Conservation (phyloP, 2,797 vertebrate genomes). For the Luscinia megarhynchos region DNA sequence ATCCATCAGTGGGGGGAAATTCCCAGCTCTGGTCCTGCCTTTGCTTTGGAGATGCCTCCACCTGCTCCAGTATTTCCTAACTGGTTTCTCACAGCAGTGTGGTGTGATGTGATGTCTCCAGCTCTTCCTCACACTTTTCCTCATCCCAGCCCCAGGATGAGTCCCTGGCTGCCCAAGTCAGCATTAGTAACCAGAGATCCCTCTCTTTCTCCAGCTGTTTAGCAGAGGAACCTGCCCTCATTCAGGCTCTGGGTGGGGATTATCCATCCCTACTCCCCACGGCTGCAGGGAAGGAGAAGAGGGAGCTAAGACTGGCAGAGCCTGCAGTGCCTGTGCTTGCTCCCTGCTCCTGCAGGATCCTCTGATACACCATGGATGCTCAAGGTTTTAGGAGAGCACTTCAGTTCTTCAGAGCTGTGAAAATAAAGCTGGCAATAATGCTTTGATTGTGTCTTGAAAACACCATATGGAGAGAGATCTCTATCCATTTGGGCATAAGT, state of each 20-base stretch:
- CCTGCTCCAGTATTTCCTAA: not conserved
- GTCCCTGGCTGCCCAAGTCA: not conserved
- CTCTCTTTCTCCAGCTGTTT: not conserved
- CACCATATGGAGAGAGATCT: accelerated
- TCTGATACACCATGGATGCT: accelerated
- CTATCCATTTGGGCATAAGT: not conserved
- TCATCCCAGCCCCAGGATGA: not conserved
- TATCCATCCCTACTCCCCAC: not conserved
- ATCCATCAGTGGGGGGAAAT: not conserved
- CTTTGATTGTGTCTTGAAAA: not conserved
- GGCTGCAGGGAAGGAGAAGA: not conserved
- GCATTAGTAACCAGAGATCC: not conserved
- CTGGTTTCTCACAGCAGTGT: not conserved
- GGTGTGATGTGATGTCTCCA: not conserved
- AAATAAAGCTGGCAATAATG: not conserved
- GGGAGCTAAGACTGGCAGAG: not conserved
- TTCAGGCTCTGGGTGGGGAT: not conserved
- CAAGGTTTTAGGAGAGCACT: not conserved
- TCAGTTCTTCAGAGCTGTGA: not conserved
- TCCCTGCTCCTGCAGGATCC: not conserved
- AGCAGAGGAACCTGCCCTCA: not conserved
- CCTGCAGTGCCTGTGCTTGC: not conserved
- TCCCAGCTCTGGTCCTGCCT: not conserved
- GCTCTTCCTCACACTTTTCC: not conserved
- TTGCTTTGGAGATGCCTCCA: not conserved